These are phyloP conservation scores for Agrotis ipsilon DNA, from an alignment of 2,888 invertebrate species.

Conservation along the genomic window DNA sequence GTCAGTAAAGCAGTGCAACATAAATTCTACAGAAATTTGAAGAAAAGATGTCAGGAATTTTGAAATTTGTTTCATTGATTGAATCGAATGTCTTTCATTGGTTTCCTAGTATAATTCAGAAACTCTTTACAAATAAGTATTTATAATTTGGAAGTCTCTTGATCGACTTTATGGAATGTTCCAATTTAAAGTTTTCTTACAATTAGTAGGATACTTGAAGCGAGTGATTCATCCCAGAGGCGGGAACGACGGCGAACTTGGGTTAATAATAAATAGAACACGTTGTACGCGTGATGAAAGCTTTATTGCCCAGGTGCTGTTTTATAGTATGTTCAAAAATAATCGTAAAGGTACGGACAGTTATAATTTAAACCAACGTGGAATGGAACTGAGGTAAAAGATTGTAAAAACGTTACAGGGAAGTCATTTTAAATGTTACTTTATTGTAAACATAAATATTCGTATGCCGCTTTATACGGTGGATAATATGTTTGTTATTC, in stretches of 20 bases:
- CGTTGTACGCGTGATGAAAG: constrained; percentile 60
- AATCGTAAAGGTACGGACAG: constrained; percentile 28
- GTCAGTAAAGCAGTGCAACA: too few species aligned
- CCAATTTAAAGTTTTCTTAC: constrained; percentile 43
- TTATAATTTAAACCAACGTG: constrained; percentile 19
- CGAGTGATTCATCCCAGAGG: constrained; percentile 74
- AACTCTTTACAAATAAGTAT: background rate
- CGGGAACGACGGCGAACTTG: constrained; percentile 53
- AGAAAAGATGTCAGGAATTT: too few species aligned
- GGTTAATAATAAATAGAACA: constrained; percentile 68
- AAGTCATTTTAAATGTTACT: too few species aligned
- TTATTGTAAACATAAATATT: too few species aligned
- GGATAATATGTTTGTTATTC: too few species aligned
- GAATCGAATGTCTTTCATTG: too few species aligned
- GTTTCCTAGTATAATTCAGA: background rate
- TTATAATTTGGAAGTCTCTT: background rate
- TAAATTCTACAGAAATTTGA: too few species aligned
- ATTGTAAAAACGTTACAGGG: background rate
- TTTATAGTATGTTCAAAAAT: constrained; percentile 51
- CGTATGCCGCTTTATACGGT: too few species aligned
- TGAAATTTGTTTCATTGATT: too few species aligned
- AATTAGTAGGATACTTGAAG: constrained; percentile 42
- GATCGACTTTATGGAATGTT: constrained; percentile 17
- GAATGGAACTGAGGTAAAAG: background rate
- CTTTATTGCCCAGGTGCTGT: constrained; percentile 69